Base-by-base conservation (phyloP, 2,888 invertebrate species). In the Caenorhabditis sinica region DNA sequence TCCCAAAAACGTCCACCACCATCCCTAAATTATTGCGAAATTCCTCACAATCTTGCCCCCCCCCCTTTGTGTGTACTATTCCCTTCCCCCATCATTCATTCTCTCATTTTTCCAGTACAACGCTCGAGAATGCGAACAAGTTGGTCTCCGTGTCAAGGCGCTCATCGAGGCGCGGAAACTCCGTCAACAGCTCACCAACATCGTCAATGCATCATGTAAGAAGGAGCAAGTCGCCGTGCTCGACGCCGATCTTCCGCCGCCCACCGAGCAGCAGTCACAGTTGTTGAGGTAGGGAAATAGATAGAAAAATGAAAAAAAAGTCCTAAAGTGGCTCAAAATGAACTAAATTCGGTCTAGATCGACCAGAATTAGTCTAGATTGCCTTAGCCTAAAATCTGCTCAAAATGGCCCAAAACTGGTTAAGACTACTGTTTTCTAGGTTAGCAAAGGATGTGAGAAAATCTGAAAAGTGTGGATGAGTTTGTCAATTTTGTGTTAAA, bases 141-240 rank as follows among this genome's bases (percentile, higher is more conserved):
- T 90, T 3, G 92, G 91, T 8, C 79, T 99, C 1, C 94, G 98
- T 0, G 95, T 95, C 72, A 98, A 98, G 94, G 98, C 97, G 0
- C 95, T 98, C 85, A 94, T 95, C 25, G 99, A 99, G 94, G 96
- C 97, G 6, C 95, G 97, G 15, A 97, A 98, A 93, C 94, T 99
- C 3, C 95, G 98, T 1, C 94, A 95, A 25, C 99, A 99, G 93
- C 93, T 99, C 4, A 96, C 96, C 0, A 96, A 96, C 53, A 81
- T 93, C 92, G 96, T 98, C 49, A 96, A 96, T 92, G 93, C 95
- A 0, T 94, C 96, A 0, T 92, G 94, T 76, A 95, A 95, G 0
- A 95, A 95, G 9, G 94, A 83, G 15, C 76, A 86, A 9, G 82
- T 91, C 23, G 81, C 76, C 9, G 63, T 94, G n/a, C 11, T 76